Percentiles rank a stretch among this genome's conserved stretches.
phyloP scores from a whole-genome alignment of 2,113 vertebrate genomes.

The Gymnobelideus leadbeateri region DNA sequence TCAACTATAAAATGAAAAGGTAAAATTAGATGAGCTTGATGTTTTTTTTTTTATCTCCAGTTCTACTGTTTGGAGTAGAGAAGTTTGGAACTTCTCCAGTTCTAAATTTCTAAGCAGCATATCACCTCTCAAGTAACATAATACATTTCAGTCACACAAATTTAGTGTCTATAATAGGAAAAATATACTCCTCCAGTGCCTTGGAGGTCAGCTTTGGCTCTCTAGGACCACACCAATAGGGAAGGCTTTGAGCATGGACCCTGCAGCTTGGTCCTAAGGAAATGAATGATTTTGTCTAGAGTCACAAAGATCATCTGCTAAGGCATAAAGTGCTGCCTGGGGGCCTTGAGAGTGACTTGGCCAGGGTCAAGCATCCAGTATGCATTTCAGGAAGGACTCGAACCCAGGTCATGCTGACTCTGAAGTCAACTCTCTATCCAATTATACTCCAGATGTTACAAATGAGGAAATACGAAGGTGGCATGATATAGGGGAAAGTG shows the following conservation, averaged over 20 bases:
- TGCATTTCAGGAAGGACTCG: too few relatives aligned
- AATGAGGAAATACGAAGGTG: too few relatives aligned
- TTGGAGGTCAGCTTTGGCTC: not conserved
- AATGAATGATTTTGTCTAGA: not conserved
- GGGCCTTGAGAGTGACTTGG: too few relatives aligned
- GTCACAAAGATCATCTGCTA: too few relatives aligned
- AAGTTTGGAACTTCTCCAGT: too few relatives aligned
- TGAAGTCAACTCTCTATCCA: too few relatives aligned
- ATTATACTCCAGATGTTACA: too few relatives aligned
- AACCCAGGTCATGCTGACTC: too few relatives aligned
- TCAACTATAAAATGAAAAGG: not conserved
- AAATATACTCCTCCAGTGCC: not conserved
- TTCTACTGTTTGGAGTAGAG: not conserved
- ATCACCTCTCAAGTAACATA: not conserved
- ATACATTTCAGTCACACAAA: not conserved
- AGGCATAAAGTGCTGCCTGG: too few relatives aligned
- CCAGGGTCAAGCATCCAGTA: too few relatives aligned
- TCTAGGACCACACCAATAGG: not conserved
- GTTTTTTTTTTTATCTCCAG: not conserved
- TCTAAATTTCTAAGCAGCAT: not conserved
- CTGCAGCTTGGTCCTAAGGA: not conserved
- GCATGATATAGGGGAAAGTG: too few relatives aligned
- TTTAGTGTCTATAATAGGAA: not conserved
- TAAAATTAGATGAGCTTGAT: too few relatives aligned
- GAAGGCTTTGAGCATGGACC: not conserved